phyloP scores from a whole-genome alignment of 1,140 invertebrate genomes.

The Mercenaria mercenaria region DNA sequence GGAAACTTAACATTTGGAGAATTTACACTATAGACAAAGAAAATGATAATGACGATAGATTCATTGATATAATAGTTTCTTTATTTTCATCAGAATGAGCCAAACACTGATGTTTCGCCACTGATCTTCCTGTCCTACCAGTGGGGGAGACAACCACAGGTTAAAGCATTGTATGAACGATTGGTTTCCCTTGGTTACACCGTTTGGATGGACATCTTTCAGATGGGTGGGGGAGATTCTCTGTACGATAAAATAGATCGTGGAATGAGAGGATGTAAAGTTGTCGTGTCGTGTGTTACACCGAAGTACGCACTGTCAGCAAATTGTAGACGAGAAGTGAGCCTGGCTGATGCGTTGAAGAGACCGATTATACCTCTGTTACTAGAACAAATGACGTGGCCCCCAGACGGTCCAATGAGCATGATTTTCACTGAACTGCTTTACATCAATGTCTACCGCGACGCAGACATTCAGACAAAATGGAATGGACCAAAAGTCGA shows the following conservation, averaged over 20 bases:
- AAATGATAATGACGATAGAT: no score
- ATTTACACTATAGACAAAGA: background rate
- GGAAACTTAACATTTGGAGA: background rate
- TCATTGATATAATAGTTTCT: background rate
- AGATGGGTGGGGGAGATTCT: slow-evolving; percentile 85
- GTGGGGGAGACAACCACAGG: slow-evolving; percentile 84
- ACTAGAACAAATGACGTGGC: slow-evolving; percentile 82
- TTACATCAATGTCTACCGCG: slow-evolving; percentile 77
- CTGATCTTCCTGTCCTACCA: slow-evolving; percentile 84
- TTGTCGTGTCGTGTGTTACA: slow-evolving; percentile 82
- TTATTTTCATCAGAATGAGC: background rate
- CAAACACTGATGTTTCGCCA: slow-evolving; percentile 55
- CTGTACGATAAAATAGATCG: slow-evolving; percentile 84
- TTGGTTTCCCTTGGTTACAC: slow-evolving; percentile 77
- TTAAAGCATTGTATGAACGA: slow-evolving; percentile 76
- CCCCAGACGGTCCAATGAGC: slow-evolving; percentile 83
- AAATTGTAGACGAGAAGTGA: slow-evolving; percentile 83
- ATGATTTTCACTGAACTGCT: slow-evolving; percentile 82
- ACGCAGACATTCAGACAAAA: slow-evolving; percentile 69
- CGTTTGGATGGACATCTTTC: slow-evolving; percentile 84
- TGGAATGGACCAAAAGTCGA: slow-evolving; percentile 77
- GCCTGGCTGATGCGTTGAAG: slow-evolving; percentile 80
- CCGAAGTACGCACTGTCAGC: slow-evolving; percentile 82
- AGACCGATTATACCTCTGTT: slow-evolving; percentile 83
- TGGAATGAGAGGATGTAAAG: slow-evolving; percentile 79